A percentile compares a stretch with the other conserved stretches of the same genome.
phyloP scores from a whole-genome alignment of 2,113 vertebrate species.

The human region GRCh38 chr2:208932001-208932500 shows the following conservation, averaged over 20 bases:
- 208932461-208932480: neutral
- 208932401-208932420: neutral
- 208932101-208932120: neutral
- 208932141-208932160: neutral
- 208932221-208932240: neutral
- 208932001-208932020: neutral
- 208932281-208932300: neutral
- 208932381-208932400: neutral
- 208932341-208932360: neutral
- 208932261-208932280: neutral
- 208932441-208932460: neutral
- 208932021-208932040: neutral
- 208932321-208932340: neutral
- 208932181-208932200: constrained; percentile 14
- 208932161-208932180: neutral
- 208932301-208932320: neutral
- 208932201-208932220: neutral
- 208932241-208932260: neutral
- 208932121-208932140: neutral
- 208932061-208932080: neutral
- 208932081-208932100: neutral
- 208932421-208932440: neutral
- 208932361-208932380: neutral
- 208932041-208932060: neutral
- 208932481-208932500: neutral